These are phyloP conservation scores for Corythoichthys haematopterus DNA, from an alignment of 2,113 vertebrate species.

Conservation along the genomic window DNA sequence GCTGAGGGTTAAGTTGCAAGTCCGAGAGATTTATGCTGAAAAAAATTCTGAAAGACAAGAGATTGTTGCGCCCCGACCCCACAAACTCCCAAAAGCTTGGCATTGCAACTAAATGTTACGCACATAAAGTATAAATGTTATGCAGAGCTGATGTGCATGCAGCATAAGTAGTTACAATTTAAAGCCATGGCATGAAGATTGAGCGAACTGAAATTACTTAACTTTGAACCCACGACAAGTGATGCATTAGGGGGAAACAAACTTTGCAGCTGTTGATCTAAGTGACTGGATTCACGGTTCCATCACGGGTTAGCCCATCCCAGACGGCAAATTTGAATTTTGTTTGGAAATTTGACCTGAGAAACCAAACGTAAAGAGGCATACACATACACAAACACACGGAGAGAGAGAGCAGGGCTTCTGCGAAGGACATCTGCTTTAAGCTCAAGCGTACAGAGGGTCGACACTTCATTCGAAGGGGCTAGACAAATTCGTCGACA, in stretches of 20 bases:
- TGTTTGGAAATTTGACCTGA: slow-evolving; percentile 69
- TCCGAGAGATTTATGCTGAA: slow-evolving; percentile 49
- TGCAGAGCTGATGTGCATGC: slow-evolving; percentile 72
- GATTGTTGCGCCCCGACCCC: slow-evolving; percentile 53
- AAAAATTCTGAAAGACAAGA: slow-evolving; percentile 69
- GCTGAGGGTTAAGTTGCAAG: slow-evolving; percentile 37
- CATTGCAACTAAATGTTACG: slow-evolving; percentile 27
- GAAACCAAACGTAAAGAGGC: slow-evolving; percentile 61
- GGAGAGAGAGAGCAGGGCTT: slow-evolving; percentile 46
- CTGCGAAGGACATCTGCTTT: slow-evolving; percentile 62
- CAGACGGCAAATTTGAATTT: slow-evolving; percentile 62
- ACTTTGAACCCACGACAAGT: slow-evolving; percentile 71
- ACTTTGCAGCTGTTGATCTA: slow-evolving; percentile 72
- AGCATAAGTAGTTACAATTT: slow-evolving; percentile 60
- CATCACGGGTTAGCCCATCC: slow-evolving; percentile 74
- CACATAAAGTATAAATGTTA: slow-evolving; percentile 49
- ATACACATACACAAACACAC: slow-evolving; percentile 59
- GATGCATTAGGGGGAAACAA: slow-evolving; percentile 73
- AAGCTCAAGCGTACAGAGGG: slow-evolving; percentile 72
- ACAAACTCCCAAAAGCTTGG: slow-evolving; percentile 36
- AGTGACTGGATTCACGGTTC: slow-evolving; percentile 72
- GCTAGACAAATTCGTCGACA: slow-evolving; percentile 64
- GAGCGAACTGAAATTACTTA: slow-evolving; percentile 73
- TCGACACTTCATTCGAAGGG: slow-evolving; percentile 70
- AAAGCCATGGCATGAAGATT: slow-evolving; percentile 60